A percentile compares a stretch with the other conserved stretches of the same genome.
phyloP scores from a whole-genome alignment of 2,888 invertebrate genomes.

The Ennomos quercinarius region DNA sequence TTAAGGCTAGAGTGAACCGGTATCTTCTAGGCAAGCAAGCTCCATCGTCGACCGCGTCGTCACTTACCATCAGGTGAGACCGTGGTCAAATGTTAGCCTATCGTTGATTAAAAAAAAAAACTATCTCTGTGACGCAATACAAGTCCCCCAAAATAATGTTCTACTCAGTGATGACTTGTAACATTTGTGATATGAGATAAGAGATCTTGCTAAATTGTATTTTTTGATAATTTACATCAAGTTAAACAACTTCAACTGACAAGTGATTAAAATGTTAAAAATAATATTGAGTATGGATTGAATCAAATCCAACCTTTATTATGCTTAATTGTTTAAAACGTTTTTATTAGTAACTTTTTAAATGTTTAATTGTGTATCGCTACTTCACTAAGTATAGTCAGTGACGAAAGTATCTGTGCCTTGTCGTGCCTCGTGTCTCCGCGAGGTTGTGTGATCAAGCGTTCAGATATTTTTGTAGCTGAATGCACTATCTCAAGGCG shows the following conservation, averaged over 20 bases:
- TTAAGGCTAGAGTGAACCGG: no score
- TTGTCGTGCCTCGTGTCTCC: slow-evolving; percentile 17
- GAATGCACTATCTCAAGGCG: slow-evolving; percentile 42
- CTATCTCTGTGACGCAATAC: no score
- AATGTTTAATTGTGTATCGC: slow-evolving; percentile 23
- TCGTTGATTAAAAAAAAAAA: no score
- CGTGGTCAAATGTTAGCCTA: no score
- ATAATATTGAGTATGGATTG: slow-evolving; percentile 28
- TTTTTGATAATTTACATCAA: slow-evolving; percentile 4
- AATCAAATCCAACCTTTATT: slow-evolving; percentile 21
- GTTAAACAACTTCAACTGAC: slow-evolving; percentile 1
- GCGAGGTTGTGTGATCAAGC: slow-evolving; percentile 25
- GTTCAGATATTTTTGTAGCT: slow-evolving; percentile 42
- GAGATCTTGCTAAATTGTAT: slow-evolving; percentile 8
- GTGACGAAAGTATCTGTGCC: slow-evolving; percentile 35
- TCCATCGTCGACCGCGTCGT: no score
- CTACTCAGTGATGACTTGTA: no score
- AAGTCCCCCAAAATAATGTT: no score
- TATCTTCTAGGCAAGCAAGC: no score
- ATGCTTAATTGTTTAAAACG: slow-evolving; percentile 36
- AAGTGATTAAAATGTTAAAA: not conserved
- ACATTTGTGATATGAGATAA: not conserved
- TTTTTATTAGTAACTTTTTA: slow-evolving; percentile 27
- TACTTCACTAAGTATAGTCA: slow-evolving; percentile 27
- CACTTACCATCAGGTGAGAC: no score